Percentiles rank a stretch among this genome's conserved stretches.
Conservation (phyloP, 2,888 invertebrate genomes). For the Agonum fuliginosum region DNA sequence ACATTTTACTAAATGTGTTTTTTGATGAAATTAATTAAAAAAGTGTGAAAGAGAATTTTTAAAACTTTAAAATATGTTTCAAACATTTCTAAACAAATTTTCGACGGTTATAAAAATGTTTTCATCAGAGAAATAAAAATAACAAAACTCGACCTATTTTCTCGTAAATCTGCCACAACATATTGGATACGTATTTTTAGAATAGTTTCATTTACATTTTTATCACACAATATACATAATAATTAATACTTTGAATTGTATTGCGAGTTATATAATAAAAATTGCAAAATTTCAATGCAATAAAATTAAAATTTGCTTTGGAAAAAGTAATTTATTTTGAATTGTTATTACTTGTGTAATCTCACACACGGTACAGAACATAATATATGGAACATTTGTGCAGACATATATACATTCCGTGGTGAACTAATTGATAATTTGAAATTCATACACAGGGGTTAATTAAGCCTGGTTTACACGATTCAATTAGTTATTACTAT, state of each 20-base stretch:
- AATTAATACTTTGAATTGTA: too few relatives aligned
- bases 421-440: slow-evolving; percentile 31
- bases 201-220: too few relatives aligned
- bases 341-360: too few relatives aligned
- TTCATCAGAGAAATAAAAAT: background rate
- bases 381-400: too few relatives aligned
- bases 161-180: background rate
- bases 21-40: background rate
- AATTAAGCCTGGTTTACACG: slow-evolving; percentile 28
- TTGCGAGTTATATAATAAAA: too few relatives aligned
- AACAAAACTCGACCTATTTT: background rate
- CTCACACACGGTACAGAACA: too few relatives aligned
- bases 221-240: too few relatives aligned
- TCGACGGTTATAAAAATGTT: background rate
- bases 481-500: slow-evolving; percentile 27
- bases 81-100: background rate
- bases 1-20: background rate
- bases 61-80: background rate
- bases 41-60: background rate
- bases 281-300: too few relatives aligned
- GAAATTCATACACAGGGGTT: slow-evolving; percentile 35
- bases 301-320: too few relatives aligned
- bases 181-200: too few relatives aligned
- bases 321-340: too few relatives aligned
- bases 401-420: too few relatives aligned